Conservation (phyloP, 2,888 invertebrate species). For the Hymenopus coronatus region DNA sequence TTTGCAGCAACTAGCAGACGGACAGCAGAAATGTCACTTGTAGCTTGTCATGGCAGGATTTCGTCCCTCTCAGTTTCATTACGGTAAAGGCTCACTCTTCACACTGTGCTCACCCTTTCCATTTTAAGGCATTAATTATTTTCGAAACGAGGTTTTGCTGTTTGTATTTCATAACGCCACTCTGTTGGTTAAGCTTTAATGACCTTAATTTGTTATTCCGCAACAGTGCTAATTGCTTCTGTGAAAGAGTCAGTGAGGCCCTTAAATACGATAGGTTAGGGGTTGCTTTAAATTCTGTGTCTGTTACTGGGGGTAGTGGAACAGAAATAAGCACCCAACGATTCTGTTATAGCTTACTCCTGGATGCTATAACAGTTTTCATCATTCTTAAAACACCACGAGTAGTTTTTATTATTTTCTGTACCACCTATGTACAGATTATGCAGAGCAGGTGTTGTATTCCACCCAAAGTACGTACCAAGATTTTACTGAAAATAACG, state of each 20-base stretch:
- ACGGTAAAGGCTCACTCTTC: neutral
- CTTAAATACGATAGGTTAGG: neutral
- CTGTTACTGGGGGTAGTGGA: neutral
- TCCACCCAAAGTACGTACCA: too few species aligned
- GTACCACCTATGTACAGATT: too few species aligned
- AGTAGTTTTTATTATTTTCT: neutral
- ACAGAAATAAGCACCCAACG: neutral
- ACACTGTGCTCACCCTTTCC: neutral
- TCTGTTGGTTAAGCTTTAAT: neutral
- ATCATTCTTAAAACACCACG: too few species aligned
- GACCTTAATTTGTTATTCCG: neutral
- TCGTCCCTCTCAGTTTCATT: neutral
- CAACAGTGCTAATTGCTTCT: neutral
- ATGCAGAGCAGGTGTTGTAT: too few species aligned
- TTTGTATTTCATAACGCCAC: neutral
- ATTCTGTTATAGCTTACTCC: neutral
- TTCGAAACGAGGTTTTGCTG: neutral
- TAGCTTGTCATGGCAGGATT: neutral
- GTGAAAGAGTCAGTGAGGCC: neutral
- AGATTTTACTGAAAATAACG: too few species aligned
- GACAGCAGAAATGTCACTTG: neutral
- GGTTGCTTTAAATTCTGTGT: neutral
- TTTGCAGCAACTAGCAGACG: neutral
- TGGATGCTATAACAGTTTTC: neutral
- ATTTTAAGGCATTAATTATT: neutral